Evolutionary conservation across 2,888 invertebrate species (phyloP).

Genomic region (Saturnia japonica): DNA sequence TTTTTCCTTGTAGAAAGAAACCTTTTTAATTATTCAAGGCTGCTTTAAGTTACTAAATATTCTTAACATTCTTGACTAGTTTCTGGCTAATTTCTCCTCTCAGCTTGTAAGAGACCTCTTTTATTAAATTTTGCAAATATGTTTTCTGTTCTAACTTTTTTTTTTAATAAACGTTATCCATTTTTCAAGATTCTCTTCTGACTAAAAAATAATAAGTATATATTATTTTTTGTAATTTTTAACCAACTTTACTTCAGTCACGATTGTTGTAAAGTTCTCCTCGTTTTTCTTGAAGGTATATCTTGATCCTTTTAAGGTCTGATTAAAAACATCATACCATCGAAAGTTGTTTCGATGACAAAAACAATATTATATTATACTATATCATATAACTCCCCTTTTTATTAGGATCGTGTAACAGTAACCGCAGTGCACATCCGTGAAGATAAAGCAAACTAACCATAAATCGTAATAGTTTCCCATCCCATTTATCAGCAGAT

Average conservation of each 20-base stretch:
- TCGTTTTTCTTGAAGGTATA: neutral
- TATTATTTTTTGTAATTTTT: too few species aligned
- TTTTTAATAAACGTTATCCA: too few species aligned
- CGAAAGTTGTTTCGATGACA: neutral
- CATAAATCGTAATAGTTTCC: slow-evolving; percentile 65
- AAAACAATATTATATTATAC: neutral
- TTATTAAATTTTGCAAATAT: neutral
- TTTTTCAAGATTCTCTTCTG: too few species aligned
- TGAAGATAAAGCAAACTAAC: slow-evolving; percentile 58
- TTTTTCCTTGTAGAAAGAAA: too few species aligned
- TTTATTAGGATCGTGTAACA: slow-evolving; percentile 51
- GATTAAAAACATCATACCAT: neutral
- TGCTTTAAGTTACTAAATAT: neutral
- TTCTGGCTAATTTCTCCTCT: neutral
- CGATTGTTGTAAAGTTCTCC: neutral
- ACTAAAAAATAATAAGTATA: too few species aligned
- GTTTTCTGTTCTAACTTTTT: neutral
- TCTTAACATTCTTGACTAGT: neutral
- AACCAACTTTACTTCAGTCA: too few species aligned
- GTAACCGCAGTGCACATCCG: slow-evolving; percentile 35
- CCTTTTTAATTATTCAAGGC: neutral
- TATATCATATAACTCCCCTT: slow-evolving; percentile 18
- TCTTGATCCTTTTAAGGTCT: neutral
- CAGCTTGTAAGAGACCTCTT: neutral
- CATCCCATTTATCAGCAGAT: slow-evolving; percentile 59